These are phyloP conservation scores for Cremastinae sp. DNA, from an alignment of 2,888 invertebrate genomes.

Conservation along the genomic window DNA sequence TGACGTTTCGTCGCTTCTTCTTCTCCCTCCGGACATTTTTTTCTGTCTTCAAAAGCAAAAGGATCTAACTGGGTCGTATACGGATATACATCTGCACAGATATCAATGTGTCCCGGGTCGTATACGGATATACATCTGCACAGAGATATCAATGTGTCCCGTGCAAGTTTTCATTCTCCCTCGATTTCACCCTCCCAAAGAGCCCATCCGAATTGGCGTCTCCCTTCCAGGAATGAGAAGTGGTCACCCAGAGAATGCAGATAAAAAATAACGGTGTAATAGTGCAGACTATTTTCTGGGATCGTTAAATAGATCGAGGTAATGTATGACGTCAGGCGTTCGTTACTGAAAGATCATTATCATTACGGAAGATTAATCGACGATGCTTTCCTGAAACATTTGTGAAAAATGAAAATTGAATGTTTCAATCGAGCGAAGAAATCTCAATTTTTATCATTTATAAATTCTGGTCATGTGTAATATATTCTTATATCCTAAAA, in stretches of 20 bases:
- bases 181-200: conserved; percentile 40
- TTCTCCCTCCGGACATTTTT: conserved; percentile 37
- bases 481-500: too few relatives aligned
- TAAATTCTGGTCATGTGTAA: too few relatives aligned
- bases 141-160: too few relatives aligned
- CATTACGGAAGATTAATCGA: background rate
- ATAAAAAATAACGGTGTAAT: conserved; percentile 19
- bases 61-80: conserved; percentile 53
- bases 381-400: too few relatives aligned
- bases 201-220: conserved; percentile 46
- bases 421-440: too few relatives aligned
- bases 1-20: conserved; percentile 7
- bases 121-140: too few relatives aligned
- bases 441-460: too few relatives aligned
- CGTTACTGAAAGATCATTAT: background rate
- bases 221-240: conserved; percentile 18
- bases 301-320: background rate
- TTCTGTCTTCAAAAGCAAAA: too few relatives aligned
- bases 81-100: conserved; percentile 45
- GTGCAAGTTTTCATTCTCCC: conserved; percentile 12
- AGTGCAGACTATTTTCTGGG: background rate
- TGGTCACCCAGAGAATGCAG: background rate
- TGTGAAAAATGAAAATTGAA: too few relatives aligned
- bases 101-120: conserved; percentile 32
- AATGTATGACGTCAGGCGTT: background rate